Percentiles rank a stretch among this genome's conserved stretches.
Conservation (phyloP, 2,888 invertebrate species). For the Shargacucullia verbasci region DNA sequence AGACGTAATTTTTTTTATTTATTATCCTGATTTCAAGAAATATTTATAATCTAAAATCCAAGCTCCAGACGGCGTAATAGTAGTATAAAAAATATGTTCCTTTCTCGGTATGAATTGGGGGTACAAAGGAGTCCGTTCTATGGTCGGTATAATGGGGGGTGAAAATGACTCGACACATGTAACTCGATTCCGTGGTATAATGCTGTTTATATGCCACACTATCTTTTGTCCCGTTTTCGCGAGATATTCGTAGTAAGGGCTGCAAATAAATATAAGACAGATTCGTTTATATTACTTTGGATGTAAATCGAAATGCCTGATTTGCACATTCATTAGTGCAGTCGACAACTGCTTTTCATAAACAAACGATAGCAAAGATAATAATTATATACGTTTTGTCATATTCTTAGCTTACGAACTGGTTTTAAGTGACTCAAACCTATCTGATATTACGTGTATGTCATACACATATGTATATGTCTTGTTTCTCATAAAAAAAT, state of each 20-base stretch:
- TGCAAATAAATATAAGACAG: constrained; percentile 46
- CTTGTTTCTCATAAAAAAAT: too few relatives aligned
- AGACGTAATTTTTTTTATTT: too few relatives aligned
- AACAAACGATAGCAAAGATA: too few relatives aligned
- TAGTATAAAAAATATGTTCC: constrained; percentile 26
- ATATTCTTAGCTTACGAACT: too few relatives aligned
- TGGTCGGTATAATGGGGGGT: constrained; percentile 44
- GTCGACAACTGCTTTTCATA: background rate
- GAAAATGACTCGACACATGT: constrained; percentile 70
- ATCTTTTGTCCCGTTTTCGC: constrained; percentile 74
- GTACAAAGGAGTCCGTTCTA: constrained; percentile 42
- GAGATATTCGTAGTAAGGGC: constrained; percentile 60
- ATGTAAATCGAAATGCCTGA: too few relatives aligned
- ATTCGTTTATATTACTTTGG: too few relatives aligned
- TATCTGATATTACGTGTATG: too few relatives aligned
- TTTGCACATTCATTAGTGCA: too few relatives aligned
- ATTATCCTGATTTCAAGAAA: too few relatives aligned
- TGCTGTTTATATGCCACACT: constrained; percentile 76
- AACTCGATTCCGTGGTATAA: constrained; percentile 76
- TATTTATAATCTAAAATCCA: constrained; percentile 5
- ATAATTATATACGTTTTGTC: too few relatives aligned
- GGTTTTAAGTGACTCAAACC: too few relatives aligned
- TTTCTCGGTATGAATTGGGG: constrained; percentile 40
- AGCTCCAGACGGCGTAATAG: constrained; percentile 21
- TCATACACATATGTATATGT: too few relatives aligned